Evolutionary conservation across 2,113 vertebrate genomes (phyloP), one percentile per base, ranked within the genome.

Genomic region (Cichladusa arquata): DNA sequence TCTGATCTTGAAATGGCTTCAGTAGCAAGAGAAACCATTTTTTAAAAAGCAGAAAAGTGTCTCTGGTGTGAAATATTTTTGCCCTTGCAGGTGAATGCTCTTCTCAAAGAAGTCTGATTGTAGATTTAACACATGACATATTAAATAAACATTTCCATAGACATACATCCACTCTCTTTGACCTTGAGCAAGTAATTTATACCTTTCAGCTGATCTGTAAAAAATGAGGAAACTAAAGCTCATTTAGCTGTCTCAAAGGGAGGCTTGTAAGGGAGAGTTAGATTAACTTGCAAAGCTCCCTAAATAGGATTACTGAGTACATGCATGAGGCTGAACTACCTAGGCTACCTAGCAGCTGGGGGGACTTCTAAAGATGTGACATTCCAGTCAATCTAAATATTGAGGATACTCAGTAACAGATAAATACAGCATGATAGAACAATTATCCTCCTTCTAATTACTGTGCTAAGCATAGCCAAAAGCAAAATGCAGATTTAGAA

Each of bases 231-330:
- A 88, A 73, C 76, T 90, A 92, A 94, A 95, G 92, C 80, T 95
- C 80, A 88, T 92, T 94, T 90, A 92, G 72, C 51, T 90, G 51
- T 58, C 60, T 78, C 61, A 86, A 95, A 94, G 76, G 44, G 64
- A 94, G 77, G 60, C 51, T 62, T 93, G 76, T 62, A 90, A 90
- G 60, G 38, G 92, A 96, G 92, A 95, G 82, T 94, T 56, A 62
- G 67, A 94, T 91, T 93, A 95, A 95, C 64, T 86, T 56, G 72
- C 72, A 94, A 19, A 94, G 71, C 82, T 88, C 36, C 67, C 54
- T 47, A 4, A 94, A 74, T 80, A 81, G 48, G 91, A 95, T 96
- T 95, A 83, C 51, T 48, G 38, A 78, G 47, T 67, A 54, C 60
- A 51, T 0, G 20, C 38, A 67, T 18, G 31, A 91, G 44, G 51